Conservation (phyloP, 2,888 invertebrate species). For the Caenorhabditis afra region DNA sequence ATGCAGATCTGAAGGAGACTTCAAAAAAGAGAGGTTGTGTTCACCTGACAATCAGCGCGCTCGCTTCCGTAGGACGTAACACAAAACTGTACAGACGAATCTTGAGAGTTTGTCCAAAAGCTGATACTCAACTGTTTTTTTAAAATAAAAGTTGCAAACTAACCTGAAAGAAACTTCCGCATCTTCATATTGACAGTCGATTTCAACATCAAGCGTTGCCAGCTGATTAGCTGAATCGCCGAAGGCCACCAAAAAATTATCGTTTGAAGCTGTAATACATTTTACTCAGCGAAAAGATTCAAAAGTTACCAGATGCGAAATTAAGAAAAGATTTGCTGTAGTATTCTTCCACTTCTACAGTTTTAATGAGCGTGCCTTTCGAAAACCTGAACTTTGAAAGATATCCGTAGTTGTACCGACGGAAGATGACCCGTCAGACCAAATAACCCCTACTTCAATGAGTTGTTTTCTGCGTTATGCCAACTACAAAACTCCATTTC, state of each 20-base stretch:
- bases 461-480: conserved; percentile 64
- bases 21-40: too few species aligned
- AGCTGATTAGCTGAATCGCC: too few species aligned
- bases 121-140: conserved; percentile 60
- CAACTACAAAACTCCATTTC: conserved; percentile 74
- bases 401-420: neutral
- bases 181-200: too few species aligned
- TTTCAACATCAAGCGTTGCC: too few species aligned
- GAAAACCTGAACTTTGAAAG: conserved; percentile 64
- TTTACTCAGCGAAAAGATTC: neutral
- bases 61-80: conserved; percentile 28
- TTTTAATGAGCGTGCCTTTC: conserved; percentile 61
- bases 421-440: too few species aligned
- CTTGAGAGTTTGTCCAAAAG: conserved; percentile 74
- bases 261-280: too few species aligned
- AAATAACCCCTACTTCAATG: conserved; percentile 28
- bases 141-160: neutral
- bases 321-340: neutral
- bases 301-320: neutral
- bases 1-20: neutral
- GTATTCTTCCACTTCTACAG: neutral
- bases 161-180: too few species aligned
- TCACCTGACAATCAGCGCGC: neutral
- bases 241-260: too few species aligned
- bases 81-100: conserved; percentile 70